Percentiles rank a stretch among this genome's conserved stretches.
These are phyloP conservation scores for Pelobates cultripes DNA, from an alignment of 2,797 vertebrate genomes.

Conservation along the genomic window DNA sequence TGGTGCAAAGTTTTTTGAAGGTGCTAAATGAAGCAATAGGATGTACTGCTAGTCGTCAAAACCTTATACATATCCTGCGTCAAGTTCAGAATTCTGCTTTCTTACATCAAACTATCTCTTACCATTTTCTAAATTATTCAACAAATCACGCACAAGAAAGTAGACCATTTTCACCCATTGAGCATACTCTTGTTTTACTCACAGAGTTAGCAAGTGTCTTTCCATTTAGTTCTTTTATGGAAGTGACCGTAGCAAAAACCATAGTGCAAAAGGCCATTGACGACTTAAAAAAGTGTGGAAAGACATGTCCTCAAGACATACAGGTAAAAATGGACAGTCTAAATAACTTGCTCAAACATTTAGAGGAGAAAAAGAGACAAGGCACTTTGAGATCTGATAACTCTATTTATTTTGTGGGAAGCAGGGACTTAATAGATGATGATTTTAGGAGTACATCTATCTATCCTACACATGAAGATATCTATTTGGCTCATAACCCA, in stretches of 20 bases:
- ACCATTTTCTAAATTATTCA: conserved; percentile 36
- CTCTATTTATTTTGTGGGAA: conserved; percentile 45
- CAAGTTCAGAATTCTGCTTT: conserved; percentile 57
- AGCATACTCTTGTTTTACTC: conserved; percentile 43
- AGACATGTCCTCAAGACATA: conserved; percentile 22
- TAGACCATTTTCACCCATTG: conserved; percentile 37
- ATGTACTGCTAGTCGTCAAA: conserved; percentile 53
- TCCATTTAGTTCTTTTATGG: conserved; percentile 50
- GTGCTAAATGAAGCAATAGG: conserved; percentile 47
- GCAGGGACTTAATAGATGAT: conserved; percentile 12
- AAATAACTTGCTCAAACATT: conserved; percentile 33
- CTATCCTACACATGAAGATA: conserved; percentile 57
- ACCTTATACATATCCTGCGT: conserved; percentile 50
- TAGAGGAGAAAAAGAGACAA: conserved; percentile 53
- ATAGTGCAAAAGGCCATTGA: conserved; percentile 40
- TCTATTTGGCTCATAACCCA: conserved; percentile 46
- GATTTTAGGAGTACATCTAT: conserved; percentile 56
- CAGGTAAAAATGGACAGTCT: conserved; percentile 39
- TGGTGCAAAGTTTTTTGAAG: conserved; percentile 44
- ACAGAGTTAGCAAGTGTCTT: conserved; percentile 49
- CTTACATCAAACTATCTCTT: conserved; percentile 50
- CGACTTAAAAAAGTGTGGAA: conserved; percentile 12
- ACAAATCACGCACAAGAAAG: conserved; percentile 18
- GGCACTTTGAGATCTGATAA: conserved; percentile 54
- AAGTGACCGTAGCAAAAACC: conserved; percentile 52